Evolutionary conservation across 2,888 invertebrate genomes (phyloP), one percentile per base, ranked within the genome.

Genomic region (Stenodera caucasica): DNA sequence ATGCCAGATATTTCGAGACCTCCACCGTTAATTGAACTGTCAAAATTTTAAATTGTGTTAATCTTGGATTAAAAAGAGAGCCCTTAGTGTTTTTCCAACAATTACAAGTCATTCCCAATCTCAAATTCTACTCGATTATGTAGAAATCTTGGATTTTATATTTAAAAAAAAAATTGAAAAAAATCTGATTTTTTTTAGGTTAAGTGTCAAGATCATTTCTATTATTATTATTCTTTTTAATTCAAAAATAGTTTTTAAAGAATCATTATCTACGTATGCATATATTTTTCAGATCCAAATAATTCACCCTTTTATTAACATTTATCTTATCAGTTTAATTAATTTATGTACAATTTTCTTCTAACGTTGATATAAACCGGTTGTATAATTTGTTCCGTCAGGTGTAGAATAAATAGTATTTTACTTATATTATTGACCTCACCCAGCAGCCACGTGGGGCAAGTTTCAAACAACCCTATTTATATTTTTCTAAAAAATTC

Each of bases 1-100:
- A 61, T 58, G 58, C 57, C 55, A 61, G 63, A 60, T 63, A 60
- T 57, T 50, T 63, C 53, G 37, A 56, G 51, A 60, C 57, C 58
- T 60, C 60, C 63, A 59, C 57, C 53, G 55, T 55, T 59, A 53
- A 52, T 52, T 52, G 14, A 61, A 54, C 61, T 61, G 57, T 61
- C 57, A 61, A 61, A 61, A 57, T 54, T 32, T 60, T n/a, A 49
- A 29, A n/a, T 53, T 56, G 26, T 26, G 21, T 21, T 5, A 8
- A 37, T 37, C 15, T 21, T 21, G 21, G 18, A 8, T 45, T 21
- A 18, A 45, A 2, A 30, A 5, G 9, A 30, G 8, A 26, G 2
- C 5, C 26, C 5, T 26, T 26, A 26, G 2, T 26, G 5, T 2
- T 26, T 5, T 4, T 2, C 26, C 26, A 26, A 26, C 5, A 26